Conservation (phyloP, 2,113 vertebrate genomes). For the Cyphomyrus discorhynchus region DNA sequence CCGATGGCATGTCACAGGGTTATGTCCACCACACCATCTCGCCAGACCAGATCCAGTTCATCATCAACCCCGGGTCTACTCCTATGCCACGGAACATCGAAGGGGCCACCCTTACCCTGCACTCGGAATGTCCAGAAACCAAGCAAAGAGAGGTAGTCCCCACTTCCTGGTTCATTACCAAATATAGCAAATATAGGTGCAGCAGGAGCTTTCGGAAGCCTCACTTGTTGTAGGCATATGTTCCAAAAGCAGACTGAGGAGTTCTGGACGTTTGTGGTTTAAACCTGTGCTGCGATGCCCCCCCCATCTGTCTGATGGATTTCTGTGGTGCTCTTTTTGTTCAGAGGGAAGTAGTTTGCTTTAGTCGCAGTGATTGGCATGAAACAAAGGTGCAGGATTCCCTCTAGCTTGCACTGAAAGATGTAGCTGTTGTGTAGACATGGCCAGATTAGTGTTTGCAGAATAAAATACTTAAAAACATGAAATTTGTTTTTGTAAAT, state of each 20-base stretch:
- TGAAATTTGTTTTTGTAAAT: background rate
- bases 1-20: slow-evolving; percentile 92
- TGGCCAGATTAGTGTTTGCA: background rate
- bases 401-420: background rate
- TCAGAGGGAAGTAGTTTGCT: background rate
- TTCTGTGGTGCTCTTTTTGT: background rate
- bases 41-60: slow-evolving; percentile 93
- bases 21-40: slow-evolving; percentile 98
- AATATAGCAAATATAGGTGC: background rate
- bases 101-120: slow-evolving; percentile 90
- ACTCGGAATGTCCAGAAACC: slow-evolving; percentile 96
- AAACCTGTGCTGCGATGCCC: background rate
- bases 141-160: slow-evolving; percentile 81
- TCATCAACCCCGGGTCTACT: slow-evolving; percentile 94
- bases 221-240: background rate
- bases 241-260: background rate
- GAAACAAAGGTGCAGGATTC: background rate
- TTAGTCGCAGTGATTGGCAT: background rate
- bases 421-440: background rate
- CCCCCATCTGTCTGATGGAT: background rate
- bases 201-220: background rate
- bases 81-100: slow-evolving; percentile 98
- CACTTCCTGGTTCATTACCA: background rate
- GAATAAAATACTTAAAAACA: background rate
- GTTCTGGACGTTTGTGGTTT: background rate